phyloP scores from a whole-genome alignment of 2,888 invertebrate species.

The Hyposoter dolosus region DNA sequence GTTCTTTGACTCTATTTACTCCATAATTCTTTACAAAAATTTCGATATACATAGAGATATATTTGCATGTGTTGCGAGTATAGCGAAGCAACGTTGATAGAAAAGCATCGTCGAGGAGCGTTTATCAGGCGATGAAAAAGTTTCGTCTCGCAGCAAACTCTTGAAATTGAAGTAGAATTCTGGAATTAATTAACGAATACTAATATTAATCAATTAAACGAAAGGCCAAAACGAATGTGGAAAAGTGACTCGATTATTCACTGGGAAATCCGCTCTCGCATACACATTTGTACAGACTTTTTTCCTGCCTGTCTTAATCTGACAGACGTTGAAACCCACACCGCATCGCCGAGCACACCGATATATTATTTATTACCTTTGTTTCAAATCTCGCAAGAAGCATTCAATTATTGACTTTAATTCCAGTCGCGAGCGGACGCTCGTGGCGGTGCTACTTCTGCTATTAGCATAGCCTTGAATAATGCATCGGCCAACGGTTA shows the following conservation, averaged over 20 bases:
- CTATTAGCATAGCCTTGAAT: conserved; percentile 83
- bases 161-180: conserved; percentile 42
- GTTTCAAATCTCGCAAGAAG: conserved; percentile 63
- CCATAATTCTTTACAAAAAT: neutral
- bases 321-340: conserved; percentile 29
- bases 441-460: conserved; percentile 42
- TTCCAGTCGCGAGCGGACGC: conserved; percentile 67
- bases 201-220: neutral
- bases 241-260: conserved; percentile 2
- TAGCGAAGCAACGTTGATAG: neutral
- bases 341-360: neutral
- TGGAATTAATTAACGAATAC: neutral
- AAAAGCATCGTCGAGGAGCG: conserved; percentile 27
- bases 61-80: neutral
- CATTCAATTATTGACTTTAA: conserved; percentile 77
- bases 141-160: conserved; percentile 41
- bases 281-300: conserved; percentile 14
- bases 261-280: neutral
- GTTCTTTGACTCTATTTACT: conserved; percentile 30
- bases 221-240: neutral
- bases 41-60: neutral
- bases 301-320: conserved; percentile 27
- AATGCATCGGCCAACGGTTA: conserved; percentile 82
- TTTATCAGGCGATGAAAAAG: conserved; percentile 1
- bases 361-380: conserved; percentile 67